phyloP scores from a whole-genome alignment of 2,113 vertebrate genomes.

The Labeo rohita region DNA sequence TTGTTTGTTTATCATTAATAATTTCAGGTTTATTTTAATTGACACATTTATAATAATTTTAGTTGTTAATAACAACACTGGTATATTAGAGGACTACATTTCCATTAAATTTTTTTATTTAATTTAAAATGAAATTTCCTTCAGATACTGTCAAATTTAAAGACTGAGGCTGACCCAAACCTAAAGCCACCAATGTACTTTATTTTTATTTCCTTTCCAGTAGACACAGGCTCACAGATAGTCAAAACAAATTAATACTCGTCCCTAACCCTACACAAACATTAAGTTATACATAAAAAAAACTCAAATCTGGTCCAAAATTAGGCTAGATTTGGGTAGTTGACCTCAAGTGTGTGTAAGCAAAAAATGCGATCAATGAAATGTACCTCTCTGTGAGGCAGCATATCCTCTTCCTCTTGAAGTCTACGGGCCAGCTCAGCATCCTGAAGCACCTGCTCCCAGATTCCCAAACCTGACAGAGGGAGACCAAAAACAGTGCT shows the following conservation, averaged over 20 bases:
- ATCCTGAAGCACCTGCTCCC: slow-evolving; percentile 73
- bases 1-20: too few species aligned
- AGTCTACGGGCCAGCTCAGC: slow-evolving; percentile 72
- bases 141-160: background rate
- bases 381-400: slow-evolving; percentile 58
- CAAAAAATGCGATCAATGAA: background rate
- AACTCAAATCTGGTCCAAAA: background rate
- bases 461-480: slow-evolving; percentile 58
- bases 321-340: background rate
- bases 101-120: background rate
- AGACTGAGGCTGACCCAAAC: background rate
- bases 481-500: background rate
- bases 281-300: background rate
- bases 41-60: too few species aligned
- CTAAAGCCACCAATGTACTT: too few species aligned
- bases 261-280: background rate
- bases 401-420: slow-evolving; percentile 72
- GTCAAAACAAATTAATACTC: background rate
- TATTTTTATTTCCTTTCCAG: too few species aligned
- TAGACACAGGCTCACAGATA: background rate
- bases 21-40: too few species aligned
- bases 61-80: too few species aligned
- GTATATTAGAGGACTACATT: too few species aligned
- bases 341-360: background rate
- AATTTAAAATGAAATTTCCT: background rate